Conservation (phyloP, 2,888 invertebrate genomes). For the Microctonus hyperodae region DNA sequence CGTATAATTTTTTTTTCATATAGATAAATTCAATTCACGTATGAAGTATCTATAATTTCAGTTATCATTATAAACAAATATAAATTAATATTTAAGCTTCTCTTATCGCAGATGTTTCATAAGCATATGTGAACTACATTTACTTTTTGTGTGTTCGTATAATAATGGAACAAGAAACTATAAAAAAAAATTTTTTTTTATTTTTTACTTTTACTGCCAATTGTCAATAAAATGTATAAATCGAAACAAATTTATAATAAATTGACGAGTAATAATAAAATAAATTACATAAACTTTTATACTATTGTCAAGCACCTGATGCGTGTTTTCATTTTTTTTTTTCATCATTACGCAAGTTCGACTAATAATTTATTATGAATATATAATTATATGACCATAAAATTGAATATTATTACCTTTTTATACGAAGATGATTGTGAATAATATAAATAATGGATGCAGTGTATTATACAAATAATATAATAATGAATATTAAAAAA, state of each 20-base stretch:
- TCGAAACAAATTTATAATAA: background rate
- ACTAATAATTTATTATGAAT: slow-evolving; percentile 27
- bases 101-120: background rate
- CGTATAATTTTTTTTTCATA: background rate
- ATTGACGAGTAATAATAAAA: background rate
- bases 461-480: slow-evolving; percentile 1
- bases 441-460: background rate
- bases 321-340: slow-evolving; percentile 22
- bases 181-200: background rate
- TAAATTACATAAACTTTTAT: background rate
- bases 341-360: slow-evolving; percentile 28
- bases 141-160: background rate
- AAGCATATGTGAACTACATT: background rate
- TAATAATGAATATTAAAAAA: background rate
- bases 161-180: background rate
- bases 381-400: background rate
- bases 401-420: background rate
- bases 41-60: slow-evolving; percentile 2
- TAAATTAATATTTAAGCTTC: too few species aligned
- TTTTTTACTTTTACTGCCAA: background rate
- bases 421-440: background rate
- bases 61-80: slow-evolving; percentile 15
- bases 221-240: background rate
- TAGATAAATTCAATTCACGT: background rate
- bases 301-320: background rate